phyloP scores from a whole-genome alignment of 2,113 vertebrate genomes.

The Barnardius zonarius region DNA sequence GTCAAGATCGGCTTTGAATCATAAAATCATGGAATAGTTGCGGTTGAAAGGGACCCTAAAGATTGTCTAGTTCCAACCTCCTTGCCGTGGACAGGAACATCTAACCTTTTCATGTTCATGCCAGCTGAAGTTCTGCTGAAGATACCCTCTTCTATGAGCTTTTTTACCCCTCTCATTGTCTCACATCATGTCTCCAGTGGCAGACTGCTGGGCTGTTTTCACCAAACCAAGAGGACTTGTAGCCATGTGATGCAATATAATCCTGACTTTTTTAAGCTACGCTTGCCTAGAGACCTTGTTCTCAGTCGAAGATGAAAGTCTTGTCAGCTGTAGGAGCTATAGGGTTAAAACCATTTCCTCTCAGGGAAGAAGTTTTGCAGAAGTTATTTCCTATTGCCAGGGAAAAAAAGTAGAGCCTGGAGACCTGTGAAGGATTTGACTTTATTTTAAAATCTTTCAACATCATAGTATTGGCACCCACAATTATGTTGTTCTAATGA shows the following conservation, averaged over 20 bases:
- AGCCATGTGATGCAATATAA: neutral
- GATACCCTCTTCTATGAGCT: neutral
- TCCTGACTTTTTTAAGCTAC: neutral
- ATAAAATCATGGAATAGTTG: neutral
- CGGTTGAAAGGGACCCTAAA: neutral
- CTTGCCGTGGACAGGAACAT: neutral
- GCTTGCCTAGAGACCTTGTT: neutral
- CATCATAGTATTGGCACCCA: neutral
- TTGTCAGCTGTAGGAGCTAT: neutral
- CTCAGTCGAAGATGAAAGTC: neutral
- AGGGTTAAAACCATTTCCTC: neutral
- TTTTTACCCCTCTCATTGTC: neutral
- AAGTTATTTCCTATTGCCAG: neutral
- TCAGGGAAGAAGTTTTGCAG: neutral
- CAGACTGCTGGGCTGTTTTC: neutral
- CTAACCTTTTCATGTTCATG: neutral
- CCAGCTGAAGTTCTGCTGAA: neutral
- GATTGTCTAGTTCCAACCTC: neutral
- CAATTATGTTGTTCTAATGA: neutral
- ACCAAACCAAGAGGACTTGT: neutral
- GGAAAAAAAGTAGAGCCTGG: neutral
- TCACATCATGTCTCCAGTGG: neutral
- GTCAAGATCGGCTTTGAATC: neutral
- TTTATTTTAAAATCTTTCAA: neutral
- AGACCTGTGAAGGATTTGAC: neutral